Conservation (phyloP, 2,797 vertebrate genomes). For the Malurus leucopterus region DNA sequence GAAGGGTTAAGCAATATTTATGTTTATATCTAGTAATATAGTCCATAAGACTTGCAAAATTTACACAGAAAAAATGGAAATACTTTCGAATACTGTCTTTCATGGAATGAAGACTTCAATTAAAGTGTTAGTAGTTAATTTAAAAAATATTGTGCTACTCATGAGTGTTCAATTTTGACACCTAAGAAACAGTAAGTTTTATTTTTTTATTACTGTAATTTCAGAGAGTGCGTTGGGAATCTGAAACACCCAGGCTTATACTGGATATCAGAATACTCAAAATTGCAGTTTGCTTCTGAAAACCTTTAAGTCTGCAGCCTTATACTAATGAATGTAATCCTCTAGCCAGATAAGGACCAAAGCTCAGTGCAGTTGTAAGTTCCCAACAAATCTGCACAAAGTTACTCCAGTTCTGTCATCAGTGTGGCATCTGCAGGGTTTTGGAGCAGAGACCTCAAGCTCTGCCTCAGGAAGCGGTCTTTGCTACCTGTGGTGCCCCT, state of each 20-base stretch:
- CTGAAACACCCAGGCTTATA: not conserved
- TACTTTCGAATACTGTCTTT: not conserved
- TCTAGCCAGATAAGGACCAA: not conserved
- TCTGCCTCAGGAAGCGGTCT: not conserved
- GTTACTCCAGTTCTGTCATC: not conserved
- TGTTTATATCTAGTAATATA: not conserved
- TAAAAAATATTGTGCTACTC: not conserved
- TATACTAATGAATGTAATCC: not conserved
- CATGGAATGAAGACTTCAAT: not conserved
- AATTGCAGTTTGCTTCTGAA: not conserved
- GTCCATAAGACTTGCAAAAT: not conserved
- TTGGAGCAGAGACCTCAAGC: not conserved
- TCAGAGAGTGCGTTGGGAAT: not conserved
- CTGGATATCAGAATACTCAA: not conserved
- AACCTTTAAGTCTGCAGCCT: not conserved
- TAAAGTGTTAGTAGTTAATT: not conserved
- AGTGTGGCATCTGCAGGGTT: accelerated
- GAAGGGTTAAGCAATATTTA: not conserved
- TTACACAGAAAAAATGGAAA: not conserved
- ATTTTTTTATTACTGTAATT: not conserved
- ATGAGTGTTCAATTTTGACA: not conserved
- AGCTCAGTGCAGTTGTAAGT: not conserved
- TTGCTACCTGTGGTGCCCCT: not conserved
- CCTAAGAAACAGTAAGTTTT: not conserved
- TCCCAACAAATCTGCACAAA: not conserved